A percentile compares a stretch with the other conserved stretches of the same genome.
These are phyloP conservation scores for Alexandromys fortis DNA, from an alignment of 2,113 vertebrate genomes.

Conservation along the genomic window DNA sequence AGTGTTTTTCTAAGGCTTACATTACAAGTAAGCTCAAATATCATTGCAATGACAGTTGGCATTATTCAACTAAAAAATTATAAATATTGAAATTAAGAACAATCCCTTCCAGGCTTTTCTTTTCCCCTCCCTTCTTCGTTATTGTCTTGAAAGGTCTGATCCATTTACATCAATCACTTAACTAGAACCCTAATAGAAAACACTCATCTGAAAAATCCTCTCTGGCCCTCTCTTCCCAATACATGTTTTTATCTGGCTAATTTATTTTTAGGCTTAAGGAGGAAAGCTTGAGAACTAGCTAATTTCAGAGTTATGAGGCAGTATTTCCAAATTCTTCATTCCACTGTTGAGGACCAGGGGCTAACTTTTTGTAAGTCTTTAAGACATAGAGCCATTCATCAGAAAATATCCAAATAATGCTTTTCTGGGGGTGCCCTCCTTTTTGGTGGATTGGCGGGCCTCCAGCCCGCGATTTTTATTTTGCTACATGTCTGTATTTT, in stretches of 20 bases:
- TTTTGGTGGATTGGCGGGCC: neutral
- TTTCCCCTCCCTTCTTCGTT: neutral
- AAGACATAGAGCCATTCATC: neutral
- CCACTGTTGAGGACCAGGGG: constrained; percentile 38
- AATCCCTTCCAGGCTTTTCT: neutral
- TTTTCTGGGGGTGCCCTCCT: neutral
- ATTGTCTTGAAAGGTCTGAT: constrained; percentile 6
- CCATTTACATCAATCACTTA: neutral
- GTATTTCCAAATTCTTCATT: constrained; percentile 29
- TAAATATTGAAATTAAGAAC: neutral
- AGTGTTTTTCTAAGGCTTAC: neutral
- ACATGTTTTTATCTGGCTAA: neutral
- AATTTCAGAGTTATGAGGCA: neutral
- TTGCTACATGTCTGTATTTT: constrained; percentile 4
- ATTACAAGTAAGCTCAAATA: neutral
- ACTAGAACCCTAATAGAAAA: constrained; percentile 21
- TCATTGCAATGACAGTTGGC: neutral
- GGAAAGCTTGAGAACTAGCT: neutral
- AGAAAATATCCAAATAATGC: neutral
- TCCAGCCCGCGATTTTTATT: constrained; percentile 52
- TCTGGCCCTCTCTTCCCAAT: neutral
- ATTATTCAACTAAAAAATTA: neutral
- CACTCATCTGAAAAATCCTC: neutral
- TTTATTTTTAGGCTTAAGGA: neutral
- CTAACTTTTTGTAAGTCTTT: neutral